Evolutionary conservation across 2,888 invertebrate genomes (phyloP).

Genomic region (Callyntrura guangdongensis): DNA sequence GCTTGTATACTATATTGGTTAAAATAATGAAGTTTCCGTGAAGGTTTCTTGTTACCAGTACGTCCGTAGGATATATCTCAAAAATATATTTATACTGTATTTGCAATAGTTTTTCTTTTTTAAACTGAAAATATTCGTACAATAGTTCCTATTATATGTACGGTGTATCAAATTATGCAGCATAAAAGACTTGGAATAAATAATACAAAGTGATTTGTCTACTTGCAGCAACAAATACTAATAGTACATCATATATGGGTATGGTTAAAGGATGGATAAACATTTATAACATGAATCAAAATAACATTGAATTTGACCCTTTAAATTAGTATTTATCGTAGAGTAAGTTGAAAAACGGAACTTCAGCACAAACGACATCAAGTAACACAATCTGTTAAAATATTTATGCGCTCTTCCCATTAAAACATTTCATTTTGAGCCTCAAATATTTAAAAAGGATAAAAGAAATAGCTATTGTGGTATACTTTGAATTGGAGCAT

Average conservation of each 20-base stretch:
- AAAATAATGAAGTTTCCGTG: slow-evolving; percentile 14
- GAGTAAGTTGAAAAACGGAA: not conserved
- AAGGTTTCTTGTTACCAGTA: slow-evolving; percentile 17
- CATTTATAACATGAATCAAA: no score
- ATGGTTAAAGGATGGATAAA: not conserved
- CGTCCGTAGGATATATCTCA: slow-evolving; percentile 28
- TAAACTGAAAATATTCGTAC: no score
- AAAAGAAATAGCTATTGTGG: not conserved
- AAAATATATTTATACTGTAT: slow-evolving; percentile 38
- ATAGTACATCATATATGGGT: not conserved
- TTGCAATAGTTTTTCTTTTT: not conserved
- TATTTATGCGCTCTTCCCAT: not conserved
- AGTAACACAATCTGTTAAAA: slow-evolving; percentile 2
- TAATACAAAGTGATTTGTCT: slow-evolving; percentile 39
- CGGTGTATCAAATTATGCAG: slow-evolving; percentile 5
- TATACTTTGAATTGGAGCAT: not conserved
- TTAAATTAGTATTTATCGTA: not conserved
- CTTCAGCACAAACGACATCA: not conserved
- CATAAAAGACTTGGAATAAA: not conserved
- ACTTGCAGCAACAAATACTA: slow-evolving; percentile 23
- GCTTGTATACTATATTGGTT: slow-evolving; percentile 5
- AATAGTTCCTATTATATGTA: not conserved
- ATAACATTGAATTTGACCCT: no score
- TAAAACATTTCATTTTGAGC: slow-evolving; percentile 26
- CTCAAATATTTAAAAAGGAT: slow-evolving; percentile 16